Conservation (phyloP, 2,797 vertebrate genomes). For the Tamandua tetradactyla region DNA sequence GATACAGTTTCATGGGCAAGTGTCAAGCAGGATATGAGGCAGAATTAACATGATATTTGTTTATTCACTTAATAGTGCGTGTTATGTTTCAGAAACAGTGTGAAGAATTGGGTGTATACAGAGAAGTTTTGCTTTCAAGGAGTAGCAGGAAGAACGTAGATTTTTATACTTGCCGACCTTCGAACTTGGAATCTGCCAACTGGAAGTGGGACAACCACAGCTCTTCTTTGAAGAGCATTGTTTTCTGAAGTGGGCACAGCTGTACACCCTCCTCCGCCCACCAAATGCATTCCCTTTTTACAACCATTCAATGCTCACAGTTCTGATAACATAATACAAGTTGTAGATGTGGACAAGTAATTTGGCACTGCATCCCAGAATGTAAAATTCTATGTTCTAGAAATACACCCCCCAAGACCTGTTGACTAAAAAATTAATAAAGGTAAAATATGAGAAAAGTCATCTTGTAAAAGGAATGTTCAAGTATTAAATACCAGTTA, state of each 20-base stretch:
- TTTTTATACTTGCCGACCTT: background rate
- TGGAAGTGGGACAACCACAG: background rate
- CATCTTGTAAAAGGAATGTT: background rate
- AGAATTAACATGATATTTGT: background rate
- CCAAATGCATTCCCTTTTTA: background rate
- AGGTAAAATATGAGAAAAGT: background rate
- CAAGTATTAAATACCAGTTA: background rate
- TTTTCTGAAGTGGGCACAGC: background rate
- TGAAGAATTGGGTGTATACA: background rate
- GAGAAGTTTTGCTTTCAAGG: background rate
- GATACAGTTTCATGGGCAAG: background rate
- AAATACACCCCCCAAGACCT: background rate
- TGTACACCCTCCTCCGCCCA: no score
- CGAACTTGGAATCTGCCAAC: background rate
- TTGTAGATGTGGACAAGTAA: background rate
- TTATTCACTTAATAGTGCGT: background rate
- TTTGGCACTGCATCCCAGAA: background rate
- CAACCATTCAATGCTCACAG: background rate
- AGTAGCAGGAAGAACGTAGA: background rate
- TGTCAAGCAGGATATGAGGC: background rate
- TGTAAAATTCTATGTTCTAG: background rate
- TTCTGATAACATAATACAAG: constrained; percentile 3
- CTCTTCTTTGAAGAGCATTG: background rate
- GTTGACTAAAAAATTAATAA: background rate
- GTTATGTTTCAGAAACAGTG: background rate